A percentile compares a stretch with the other conserved stretches of the same genome.
Conservation (phyloP, 2,797 vertebrate genomes). For the Sardinella longiceps region DNA sequence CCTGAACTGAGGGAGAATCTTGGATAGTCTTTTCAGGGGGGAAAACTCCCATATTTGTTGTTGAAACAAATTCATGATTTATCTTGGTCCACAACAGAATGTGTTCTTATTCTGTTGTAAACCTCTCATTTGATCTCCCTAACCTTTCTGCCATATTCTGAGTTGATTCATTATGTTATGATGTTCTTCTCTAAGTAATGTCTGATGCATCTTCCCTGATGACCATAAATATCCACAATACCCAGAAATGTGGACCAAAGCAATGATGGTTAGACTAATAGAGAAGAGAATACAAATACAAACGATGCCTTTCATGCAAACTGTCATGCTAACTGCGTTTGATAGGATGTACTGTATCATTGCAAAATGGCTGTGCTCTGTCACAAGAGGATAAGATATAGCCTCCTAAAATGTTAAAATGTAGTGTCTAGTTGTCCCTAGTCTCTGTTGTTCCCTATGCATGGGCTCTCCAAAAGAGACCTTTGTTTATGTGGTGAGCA, state of each 20-base stretch:
- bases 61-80: background rate
- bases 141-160: background rate
- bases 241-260: background rate
- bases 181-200: background rate
- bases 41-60: background rate
- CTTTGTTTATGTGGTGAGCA: background rate
- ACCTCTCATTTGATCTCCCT: too few species aligned
- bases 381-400: background rate
- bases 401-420: background rate
- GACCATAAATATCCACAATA: background rate
- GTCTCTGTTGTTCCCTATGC: background rate
- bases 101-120: too few species aligned
- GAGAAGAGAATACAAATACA: background rate
- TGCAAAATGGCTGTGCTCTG: background rate
- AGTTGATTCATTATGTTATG: background rate
- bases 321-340: background rate
- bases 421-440: too few species aligned
- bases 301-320: background rate
- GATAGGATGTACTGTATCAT: background rate
- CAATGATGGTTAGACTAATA: background rate
- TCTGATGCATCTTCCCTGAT: background rate
- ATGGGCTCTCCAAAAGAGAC: background rate
- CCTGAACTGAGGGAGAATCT: background rate
- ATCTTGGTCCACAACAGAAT: too few species aligned
- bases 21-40: background rate